Conservation (phyloP, 2,113 vertebrate species). For the Antechinus flavipes region DNA sequence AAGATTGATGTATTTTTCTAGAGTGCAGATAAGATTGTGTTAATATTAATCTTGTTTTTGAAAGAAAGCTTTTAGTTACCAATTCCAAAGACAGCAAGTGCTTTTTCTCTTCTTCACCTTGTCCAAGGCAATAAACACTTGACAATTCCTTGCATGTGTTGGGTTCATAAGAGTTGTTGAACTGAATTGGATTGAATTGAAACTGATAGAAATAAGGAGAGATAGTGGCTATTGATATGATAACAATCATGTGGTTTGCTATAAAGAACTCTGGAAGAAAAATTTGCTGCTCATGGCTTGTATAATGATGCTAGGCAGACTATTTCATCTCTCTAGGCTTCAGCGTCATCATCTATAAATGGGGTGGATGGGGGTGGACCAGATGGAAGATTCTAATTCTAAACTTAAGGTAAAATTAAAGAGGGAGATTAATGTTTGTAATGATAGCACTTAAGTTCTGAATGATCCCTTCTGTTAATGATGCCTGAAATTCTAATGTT, state of each 20-base stretch:
- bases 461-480: not conserved
- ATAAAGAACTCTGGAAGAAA: not conserved
- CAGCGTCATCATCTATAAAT: not conserved
- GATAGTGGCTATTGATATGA: not conserved
- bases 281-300: not conserved
- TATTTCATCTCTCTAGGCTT: not conserved
- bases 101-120: not conserved
- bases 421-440: not conserved
- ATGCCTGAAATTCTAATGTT: conserved; percentile 8
- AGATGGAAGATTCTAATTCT: not conserved
- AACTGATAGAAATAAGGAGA: not conserved
- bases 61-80: conserved; percentile 53
- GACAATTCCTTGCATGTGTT: not conserved
- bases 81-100: not conserved
- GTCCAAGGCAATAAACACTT: not conserved
- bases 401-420: not conserved
- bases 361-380: not conserved
- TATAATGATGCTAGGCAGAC: not conserved
- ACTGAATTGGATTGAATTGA: not conserved
- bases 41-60: conserved; percentile 60
- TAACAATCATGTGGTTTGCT: not conserved
- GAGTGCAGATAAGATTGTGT: conserved; percentile 44
- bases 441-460: not conserved
- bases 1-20: conserved; percentile 44
- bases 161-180: not conserved